Evolutionary conservation across 2,797 vertebrate species (phyloP).

Genomic region (Aselliscus stoliczkanus): DNA sequence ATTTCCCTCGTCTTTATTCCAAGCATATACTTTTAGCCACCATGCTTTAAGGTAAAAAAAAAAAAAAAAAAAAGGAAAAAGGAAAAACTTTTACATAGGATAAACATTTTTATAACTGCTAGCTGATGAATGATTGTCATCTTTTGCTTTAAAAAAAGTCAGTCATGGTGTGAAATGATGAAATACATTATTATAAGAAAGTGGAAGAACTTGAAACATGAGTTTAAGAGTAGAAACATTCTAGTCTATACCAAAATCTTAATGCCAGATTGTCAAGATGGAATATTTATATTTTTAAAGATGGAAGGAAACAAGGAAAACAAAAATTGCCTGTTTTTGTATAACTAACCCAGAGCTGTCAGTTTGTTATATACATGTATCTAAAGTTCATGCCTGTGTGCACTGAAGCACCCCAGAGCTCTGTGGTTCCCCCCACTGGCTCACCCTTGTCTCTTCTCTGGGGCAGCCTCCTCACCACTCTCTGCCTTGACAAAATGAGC

Average conservation of each 20-base stretch:
- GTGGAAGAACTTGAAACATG: background rate
- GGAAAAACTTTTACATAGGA: background rate
- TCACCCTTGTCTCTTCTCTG: background rate
- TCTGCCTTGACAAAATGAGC: background rate
- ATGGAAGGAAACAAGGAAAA: background rate
- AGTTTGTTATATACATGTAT: background rate
- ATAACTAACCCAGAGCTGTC: background rate
- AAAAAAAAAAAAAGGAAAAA: background rate
- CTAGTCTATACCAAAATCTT: background rate
- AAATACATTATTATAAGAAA: background rate
- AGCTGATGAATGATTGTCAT: background rate
- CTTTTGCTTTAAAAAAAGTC: background rate
- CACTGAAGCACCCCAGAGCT: background rate
- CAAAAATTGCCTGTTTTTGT: background rate
- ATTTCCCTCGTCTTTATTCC: background rate
- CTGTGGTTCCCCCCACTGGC: background rate
- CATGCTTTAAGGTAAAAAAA: background rate
- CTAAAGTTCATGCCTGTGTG: background rate
- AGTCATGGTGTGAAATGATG: background rate
- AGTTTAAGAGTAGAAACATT: background rate
- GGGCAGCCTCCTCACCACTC: background rate
- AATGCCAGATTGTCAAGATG: background rate
- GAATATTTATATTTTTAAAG: background rate
- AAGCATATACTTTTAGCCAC: background rate
- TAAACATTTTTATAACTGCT: background rate